phyloP scores from a whole-genome alignment of 2,888 invertebrate species.

The Melanargia galathea region DNA sequence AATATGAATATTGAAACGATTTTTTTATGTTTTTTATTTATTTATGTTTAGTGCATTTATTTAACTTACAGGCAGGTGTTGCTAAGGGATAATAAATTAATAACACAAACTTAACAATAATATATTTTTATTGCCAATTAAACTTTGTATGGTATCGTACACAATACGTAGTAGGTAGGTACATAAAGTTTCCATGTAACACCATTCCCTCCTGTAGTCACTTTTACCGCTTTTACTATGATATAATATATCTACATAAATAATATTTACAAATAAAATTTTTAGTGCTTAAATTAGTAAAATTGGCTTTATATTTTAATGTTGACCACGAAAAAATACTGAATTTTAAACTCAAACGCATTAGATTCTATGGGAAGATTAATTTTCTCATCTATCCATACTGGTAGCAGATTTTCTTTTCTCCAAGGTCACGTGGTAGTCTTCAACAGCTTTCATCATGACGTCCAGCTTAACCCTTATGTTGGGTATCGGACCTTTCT shows the following conservation, averaged over 20 bases:
- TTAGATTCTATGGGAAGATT: not conserved
- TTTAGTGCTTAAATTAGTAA: no score
- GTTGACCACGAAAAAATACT: not conserved
- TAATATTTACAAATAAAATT: not conserved
- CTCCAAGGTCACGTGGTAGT: conserved; percentile 59
- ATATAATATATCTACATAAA: no score
- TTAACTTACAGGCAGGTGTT: no score
- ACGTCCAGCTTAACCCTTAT: conserved; percentile 68
- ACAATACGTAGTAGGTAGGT: no score
- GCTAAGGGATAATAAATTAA: no score
- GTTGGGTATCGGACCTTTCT: conserved; percentile 53
- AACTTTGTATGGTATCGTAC: no score
- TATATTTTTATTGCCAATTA: no score
- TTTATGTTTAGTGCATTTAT: no score
- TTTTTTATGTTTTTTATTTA: no score
- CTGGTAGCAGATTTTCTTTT: conserved; percentile 42
- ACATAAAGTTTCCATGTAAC: no score
- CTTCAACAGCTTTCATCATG: conserved; percentile 73
- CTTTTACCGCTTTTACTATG: not conserved
- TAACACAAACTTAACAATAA: no score
- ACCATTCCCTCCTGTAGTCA: not conserved
- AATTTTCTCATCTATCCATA: not conserved
- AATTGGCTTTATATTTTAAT: not conserved
- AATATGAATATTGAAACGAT: no score
- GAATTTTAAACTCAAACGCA: not conserved